phyloP scores from a whole-genome alignment of 2,797 vertebrate species.

The Anomalospiza imberbis region DNA sequence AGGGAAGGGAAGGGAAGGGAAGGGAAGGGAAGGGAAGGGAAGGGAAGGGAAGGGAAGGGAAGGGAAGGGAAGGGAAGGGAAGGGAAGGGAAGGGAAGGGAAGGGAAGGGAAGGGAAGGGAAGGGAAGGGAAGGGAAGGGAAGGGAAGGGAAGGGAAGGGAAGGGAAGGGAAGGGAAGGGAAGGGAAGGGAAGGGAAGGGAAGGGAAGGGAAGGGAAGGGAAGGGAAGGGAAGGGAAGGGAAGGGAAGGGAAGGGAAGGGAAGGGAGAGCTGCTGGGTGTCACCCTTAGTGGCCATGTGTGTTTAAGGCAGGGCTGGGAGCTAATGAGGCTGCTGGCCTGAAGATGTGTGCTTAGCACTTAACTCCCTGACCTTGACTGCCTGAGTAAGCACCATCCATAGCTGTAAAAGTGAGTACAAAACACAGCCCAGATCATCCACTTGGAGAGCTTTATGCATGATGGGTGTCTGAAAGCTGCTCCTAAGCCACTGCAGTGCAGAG shows the following conservation, averaged over 20 bases:
- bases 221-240: too few relatives aligned
- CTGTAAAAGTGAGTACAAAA: not conserved
- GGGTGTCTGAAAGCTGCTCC: not conserved
- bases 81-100: not conserved
- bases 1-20: too few relatives aligned
- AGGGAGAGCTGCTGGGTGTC: not conserved
- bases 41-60: too few relatives aligned
- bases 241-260: not conserved
- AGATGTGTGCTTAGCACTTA: not conserved
- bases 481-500: not conserved
- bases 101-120: too few relatives aligned
- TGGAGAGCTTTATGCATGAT: not conserved
- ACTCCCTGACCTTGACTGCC: not conserved
- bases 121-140: too few relatives aligned
- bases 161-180: not conserved
- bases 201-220: too few relatives aligned
- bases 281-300: not conserved
- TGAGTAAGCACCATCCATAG: not conserved
- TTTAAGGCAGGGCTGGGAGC: not conserved
- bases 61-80: not conserved
- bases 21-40: too few relatives aligned
- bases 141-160: not conserved
- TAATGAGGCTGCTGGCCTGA: not conserved
- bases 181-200: too few relatives aligned
- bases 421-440: not conserved